Evolutionary conservation across 2,797 vertebrate species (phyloP).

Genomic region (Trachurus trachurus): DNA sequence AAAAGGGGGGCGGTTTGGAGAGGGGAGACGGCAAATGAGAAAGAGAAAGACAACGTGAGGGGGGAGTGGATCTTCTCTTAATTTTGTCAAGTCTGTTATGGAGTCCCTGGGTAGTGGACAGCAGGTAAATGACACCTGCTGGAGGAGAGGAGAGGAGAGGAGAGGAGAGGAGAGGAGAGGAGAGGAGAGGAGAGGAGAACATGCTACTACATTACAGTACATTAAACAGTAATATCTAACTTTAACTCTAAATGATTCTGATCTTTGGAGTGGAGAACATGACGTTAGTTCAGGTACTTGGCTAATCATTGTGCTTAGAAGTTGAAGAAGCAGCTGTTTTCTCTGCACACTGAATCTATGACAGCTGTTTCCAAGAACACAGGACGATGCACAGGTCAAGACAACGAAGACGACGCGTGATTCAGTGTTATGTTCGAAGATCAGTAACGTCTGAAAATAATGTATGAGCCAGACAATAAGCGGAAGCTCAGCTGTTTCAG

Average conservation of each 20-base stretch:
- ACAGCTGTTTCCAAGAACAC: conserved; percentile 40
- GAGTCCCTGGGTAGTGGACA: conserved; percentile 36
- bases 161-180: conserved; percentile 5
- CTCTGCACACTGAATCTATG: conserved; percentile 8
- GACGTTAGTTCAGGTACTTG: conserved; percentile 18
- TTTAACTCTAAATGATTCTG: conserved; percentile 25
- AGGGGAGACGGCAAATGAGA: conserved; percentile 16
- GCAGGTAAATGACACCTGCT: conserved; percentile 42
- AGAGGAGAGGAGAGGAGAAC: conserved; percentile 12
- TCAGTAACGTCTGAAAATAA: conserved; percentile 13
- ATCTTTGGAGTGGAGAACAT: conserved; percentile 32
- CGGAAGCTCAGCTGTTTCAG: conserved; percentile 36
- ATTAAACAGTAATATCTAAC: conserved; percentile 15
- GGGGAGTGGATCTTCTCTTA: conserved; percentile 43
- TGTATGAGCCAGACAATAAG: conserved; percentile 13
- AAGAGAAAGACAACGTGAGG: background rate
- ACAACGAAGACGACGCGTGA: conserved; percentile 25
- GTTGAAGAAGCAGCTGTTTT: conserved; percentile 23
- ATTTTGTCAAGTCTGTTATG: conserved; percentile 43
- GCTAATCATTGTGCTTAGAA: conserved; percentile 25
- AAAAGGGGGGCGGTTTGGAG: background rate
- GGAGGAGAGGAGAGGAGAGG: conserved; percentile 1
- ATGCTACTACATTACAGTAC: conserved; percentile 7
- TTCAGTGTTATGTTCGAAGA: conserved; percentile 33
- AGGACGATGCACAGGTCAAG: conserved; percentile 30